Evolutionary conservation across 2,888 invertebrate species (phyloP), one percentile per base, ranked within the genome.

Genomic region (Agriopis leucophaearia): DNA sequence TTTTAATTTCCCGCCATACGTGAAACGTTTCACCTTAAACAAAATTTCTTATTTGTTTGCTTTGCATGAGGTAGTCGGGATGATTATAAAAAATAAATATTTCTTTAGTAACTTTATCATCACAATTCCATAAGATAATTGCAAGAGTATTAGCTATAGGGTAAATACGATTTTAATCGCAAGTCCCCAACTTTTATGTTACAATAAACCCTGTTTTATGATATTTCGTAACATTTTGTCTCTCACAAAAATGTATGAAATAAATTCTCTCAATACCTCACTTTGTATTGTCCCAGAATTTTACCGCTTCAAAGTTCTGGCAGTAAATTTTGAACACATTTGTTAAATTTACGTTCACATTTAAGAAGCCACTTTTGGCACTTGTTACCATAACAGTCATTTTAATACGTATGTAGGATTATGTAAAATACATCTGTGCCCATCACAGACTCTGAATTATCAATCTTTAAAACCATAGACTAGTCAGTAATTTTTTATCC

Each of bases 301-400:
- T 73, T 69, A 62, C 58, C 47, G 16, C 40, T 74, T 60, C 74
- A 63, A 69, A 64, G 68, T 71, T 74, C 82, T 84, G 85, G 84
- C 87, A 88, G 85, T 78, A 74, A 81, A 81, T 81, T 84, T 85
- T 86, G 89, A 89, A 89, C 89, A 89, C 88, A 87, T 86, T 77
- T 71, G 76, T 84, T 82, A 70, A 60, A 70, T 69, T 64, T 66
- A 64, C 64, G 70, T 57, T 50, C 63, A 69, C 64, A 76, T 76
- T 1, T 79, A 77, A 82, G 71, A 85, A 86, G 89, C 88, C 88
- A 88, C 78, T 82, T 83, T 90, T 90, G 90, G 90, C 90, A 90
- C 89, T 81, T 76, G 75, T 81, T 82, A 78, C 67, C 67, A 60
- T 62, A 70, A 74, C 65, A 70, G 68, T 74, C 66, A 42, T 69